Base-by-base conservation (phyloP, 2,888 invertebrate genomes). In the Macroteleia sp. region DNA sequence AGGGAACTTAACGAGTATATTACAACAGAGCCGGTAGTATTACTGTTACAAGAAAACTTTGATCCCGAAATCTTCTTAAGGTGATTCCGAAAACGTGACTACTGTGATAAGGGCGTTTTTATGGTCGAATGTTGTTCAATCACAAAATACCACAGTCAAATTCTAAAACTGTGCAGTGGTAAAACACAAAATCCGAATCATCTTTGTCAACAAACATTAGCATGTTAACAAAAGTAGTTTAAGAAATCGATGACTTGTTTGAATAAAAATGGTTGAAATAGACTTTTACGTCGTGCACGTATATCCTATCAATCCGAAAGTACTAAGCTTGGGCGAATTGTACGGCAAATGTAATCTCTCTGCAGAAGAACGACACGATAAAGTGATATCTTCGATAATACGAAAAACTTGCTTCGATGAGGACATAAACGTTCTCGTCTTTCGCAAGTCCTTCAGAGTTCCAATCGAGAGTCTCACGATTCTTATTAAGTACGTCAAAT, bases 321-420 rank as follows among this genome's bases (percentile, higher is more conserved):
- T 97, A 1, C 91, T 98, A 79, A 96, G 95, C 66, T 93, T 97
- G 85, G 97, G 96, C 0, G 97, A 98, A 91, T 92, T 98, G 59
- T 98, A 97, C 87, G 98, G 98, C 1, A 97, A 97, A 89, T 98
- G 97, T 90, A 97, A 98, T 91, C 93, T 97, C 77, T 94, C 95
- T 2, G 97, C 97, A 0, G n/a, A n/a, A 19, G 98, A 98, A 92
- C 97, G 97, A 97, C 93, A 95, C 80, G 97, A 97, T 88, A 97
- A 97, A 0, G 96, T 97, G 2, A 93, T 97, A 56, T 96, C 96
- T 19, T 93, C 95, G 0, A 95, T 96, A 54, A 96, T 96, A 96
- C 93, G 96, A 83, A 94, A 92, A 67, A 93, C 94, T 71, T 96
- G 96, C 87, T 94, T 95, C 89, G 95, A 95, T 95, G 86, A 83